Base-by-base conservation (phyloP, 2,888 invertebrate species). In the Philhelius pedissequus region DNA sequence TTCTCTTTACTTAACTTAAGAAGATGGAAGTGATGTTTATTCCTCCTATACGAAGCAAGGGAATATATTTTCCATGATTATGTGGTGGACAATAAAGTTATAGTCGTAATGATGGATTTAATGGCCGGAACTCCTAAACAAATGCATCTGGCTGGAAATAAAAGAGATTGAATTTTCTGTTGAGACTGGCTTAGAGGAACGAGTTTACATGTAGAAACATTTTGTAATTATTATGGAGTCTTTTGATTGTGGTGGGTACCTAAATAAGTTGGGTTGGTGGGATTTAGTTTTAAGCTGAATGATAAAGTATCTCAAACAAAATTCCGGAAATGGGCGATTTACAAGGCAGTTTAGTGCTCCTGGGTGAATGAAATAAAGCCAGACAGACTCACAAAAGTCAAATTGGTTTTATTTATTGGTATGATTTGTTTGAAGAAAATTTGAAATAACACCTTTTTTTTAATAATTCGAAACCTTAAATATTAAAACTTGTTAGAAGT, bases 51-150 rank as follows among this genome's bases (percentile, higher is more conserved):
- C 25, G 22, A 38, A 43, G 6, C 6, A 3, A 62, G 43, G 27
- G 38, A 35, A 62, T 30, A 18, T 45, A 73, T 73, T 82, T 71
- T 76, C 69, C 45, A 66, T 45, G 56, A 77, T 69, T 70, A 27
- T 43, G 25, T 54, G 48, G 45, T 20, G 9, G 5, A 45, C n/a
- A n/a, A 30, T 52, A 27, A 20, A 69, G 70, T 71, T 45, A 73
- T 38, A 60, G 54, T 7, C 60, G 22, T 77, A 77, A 73, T 73
- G 77, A 82, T 68, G 71, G 50, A 62, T 32, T 78, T 83, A 74
- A 83, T 62, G 60, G 48, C 82, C 82, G 82, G 82, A 83, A 83
- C 82, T 83, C 69, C 43, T 69, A 22, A 35, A 38, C 27, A 76
- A 77, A 83, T 58, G 48, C 27, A 76, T 73, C 78, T 58, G 48